phyloP scores from a whole-genome alignment of 2,113 vertebrate genomes.

The Damaliscus lunatus region DNA sequence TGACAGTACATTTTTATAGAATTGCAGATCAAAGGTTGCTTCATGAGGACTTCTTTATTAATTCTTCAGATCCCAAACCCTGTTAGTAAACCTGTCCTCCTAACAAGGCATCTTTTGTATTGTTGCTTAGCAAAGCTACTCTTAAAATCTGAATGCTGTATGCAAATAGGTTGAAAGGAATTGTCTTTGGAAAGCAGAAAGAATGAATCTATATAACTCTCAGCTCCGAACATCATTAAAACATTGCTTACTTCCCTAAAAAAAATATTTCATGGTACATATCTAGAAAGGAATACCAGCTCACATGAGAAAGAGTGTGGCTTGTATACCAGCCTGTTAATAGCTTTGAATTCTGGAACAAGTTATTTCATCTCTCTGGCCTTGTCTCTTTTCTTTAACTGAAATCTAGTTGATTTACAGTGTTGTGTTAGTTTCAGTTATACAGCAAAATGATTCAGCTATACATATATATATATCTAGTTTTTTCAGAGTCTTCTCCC shows the following conservation, averaged over 20 bases:
- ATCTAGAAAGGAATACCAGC: not conserved
- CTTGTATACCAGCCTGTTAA: not conserved
- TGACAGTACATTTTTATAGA: not conserved
- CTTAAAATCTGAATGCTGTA: constrained; percentile 33
- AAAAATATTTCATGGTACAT: not conserved
- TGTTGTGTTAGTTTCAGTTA: not conserved
- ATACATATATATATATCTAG: not conserved
- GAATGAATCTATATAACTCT: not conserved
- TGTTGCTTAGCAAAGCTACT: constrained; percentile 26
- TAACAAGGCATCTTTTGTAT: not conserved
- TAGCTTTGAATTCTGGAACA: not conserved
- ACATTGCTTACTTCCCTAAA: not conserved
- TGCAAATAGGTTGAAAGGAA: not conserved
- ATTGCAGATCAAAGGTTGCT: constrained; percentile 22
- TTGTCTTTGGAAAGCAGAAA: constrained; percentile 32
- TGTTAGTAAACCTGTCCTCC: not conserved
- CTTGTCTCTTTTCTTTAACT: not conserved
- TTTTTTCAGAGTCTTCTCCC: not conserved
- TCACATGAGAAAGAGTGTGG: not conserved
- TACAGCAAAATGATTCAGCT: not conserved
- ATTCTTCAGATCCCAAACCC: not conserved
- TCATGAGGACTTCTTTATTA: constrained; percentile 13
- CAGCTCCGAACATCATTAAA: not conserved
- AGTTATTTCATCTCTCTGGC: not conserved
- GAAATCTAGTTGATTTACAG: not conserved